Percentiles rank a stretch among this genome's conserved stretches.
phyloP scores from a whole-genome alignment of 1,140 invertebrate genomes.

The Diorhabda sublineata region DNA sequence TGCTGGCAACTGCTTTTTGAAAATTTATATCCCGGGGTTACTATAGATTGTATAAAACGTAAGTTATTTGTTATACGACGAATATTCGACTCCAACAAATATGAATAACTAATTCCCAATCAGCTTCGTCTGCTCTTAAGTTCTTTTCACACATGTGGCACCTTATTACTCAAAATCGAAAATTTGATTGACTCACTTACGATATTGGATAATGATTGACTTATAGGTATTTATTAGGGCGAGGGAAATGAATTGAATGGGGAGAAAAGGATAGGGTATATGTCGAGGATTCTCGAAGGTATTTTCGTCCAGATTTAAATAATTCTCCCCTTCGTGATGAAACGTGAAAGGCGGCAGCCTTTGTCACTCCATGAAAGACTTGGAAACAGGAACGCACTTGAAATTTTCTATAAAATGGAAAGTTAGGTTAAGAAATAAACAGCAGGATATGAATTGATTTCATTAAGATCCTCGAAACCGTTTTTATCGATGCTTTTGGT shows the following conservation, averaged over 20 bases:
- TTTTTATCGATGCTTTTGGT: too few relatives aligned
- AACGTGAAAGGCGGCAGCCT: conserved; percentile 20
- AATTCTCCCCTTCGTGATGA: conserved; percentile 26
- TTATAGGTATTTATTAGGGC: conserved; percentile 19
- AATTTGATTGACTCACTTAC: conserved; percentile 18
- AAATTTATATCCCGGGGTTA: conserved; percentile 3
- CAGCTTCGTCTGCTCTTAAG: not conserved
- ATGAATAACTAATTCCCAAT: not conserved
- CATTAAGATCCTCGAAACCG: too few relatives aligned
- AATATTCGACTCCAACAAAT: too few relatives aligned
- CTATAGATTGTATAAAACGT: not conserved
- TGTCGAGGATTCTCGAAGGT: conserved; percentile 25
- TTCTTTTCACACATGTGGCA: not conserved
- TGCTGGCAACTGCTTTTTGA: conserved; percentile 3
- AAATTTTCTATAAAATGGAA: too few relatives aligned
- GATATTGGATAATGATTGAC: conserved; percentile 20
- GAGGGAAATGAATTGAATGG: not conserved
- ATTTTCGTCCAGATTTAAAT: conserved; percentile 38
- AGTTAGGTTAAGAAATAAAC: too few relatives aligned
- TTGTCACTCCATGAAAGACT: not conserved
- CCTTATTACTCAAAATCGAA: conserved; percentile 6
- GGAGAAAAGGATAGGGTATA: conserved; percentile 13
- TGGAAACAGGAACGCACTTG: not conserved
- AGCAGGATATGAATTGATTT: too few relatives aligned
- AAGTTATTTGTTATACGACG: too few relatives aligned